Evolutionary conservation across 2,888 invertebrate species (phyloP), one percentile per base, ranked within the genome.

Genomic region (Cerastoderma edule): DNA sequence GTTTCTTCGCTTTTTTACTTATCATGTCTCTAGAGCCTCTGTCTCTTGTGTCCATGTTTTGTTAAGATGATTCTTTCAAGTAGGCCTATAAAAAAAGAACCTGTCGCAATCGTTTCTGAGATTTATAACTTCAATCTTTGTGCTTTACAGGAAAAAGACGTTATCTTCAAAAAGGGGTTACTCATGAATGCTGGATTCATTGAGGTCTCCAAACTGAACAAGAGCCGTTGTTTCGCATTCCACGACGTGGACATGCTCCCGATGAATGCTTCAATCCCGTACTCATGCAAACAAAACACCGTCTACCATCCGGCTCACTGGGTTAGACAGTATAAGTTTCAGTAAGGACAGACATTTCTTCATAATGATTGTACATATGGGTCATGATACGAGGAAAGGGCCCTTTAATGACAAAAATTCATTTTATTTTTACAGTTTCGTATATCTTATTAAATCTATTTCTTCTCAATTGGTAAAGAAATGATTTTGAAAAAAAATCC

Each of bases 221-320:
- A 57, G 8, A 16, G 19, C 33, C n/a, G 19, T 13, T 57, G 57
- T 33, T 27, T 27, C 35, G 35, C 35, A n/a, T 56, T 56, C 56
- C 56, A 56, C n/a, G 56, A 56, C 10, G 56, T 56, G 5, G 56
- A 56, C 28, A 57, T 57, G 57, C 22, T 57, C 5, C 57, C 57
- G 4, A 13, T n/a, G 10, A 22, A 57, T 30, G 1, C 22, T 3
- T n/a, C 1, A 22, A 32, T 57, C 24, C 22, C 32, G 35, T 57
- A 57, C 22, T 13, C 16, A 35, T 57, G 57, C 35, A 33, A 16
- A 35, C 16, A 28, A 10, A 33, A 32, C 57, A 1, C n/a, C 10
- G 33, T 57, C 10, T 2, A 33, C 8, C 57, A 57, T 24, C 33
- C 33, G 22, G 8, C 57, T 10, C 19, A 10, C 1, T 57, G 13